Base-by-base conservation (phyloP, 2,113 vertebrate genomes). In the Hemiscyllium ocellatum region DNA sequence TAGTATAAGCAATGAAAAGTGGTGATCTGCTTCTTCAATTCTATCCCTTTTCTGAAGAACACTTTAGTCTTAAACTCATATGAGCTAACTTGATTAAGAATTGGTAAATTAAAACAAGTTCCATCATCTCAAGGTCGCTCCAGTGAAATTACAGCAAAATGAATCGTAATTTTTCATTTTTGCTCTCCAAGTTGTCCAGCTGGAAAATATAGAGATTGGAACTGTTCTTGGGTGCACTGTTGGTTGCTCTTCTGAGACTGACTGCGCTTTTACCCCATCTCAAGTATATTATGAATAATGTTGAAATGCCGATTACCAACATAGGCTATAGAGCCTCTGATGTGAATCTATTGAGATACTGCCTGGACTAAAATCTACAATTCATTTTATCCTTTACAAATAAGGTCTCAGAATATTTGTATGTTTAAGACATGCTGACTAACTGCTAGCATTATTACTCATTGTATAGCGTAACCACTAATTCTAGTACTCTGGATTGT, bases 401-500 rank as follows among this genome's bases (percentile, higher is more conserved):
- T 95, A 47, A 95, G 15, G 42, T 95, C 68, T 47, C 69, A 50
- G 52, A 52, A 42, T 19, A 33, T 50, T 76, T 19, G 26, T 94
- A 72, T 52, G 13, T 87, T 52, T 52, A 76, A 52, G 12, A 33
- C 69, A 76, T 5, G 47, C 33, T 37, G 52, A 50, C 52, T 29
- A 52, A 52, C 47, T 52, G 94, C 69, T 72, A 52, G 15, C 33
- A 22, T 24, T 50, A 47, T 13, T 42, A 52, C 29, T 95, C 69
- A 76, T 52, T 76, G 24, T 17, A 70, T 12, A 76, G 37, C n/a
- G 22, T n/a, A 66, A 17, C 33, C 61, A 93, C 33, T 93, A 47
- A 95, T 72, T 72, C 94, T 76, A 69, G 42, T 93, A n/a, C 33
- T 93, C 19, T 61, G 66, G 56, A 61, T 72, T 95, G 94, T 70